Percentiles rank a stretch among this genome's conserved stretches.
Evolutionary conservation across 2,888 invertebrate species (phyloP).

Genomic region (Cheilosia urbana): DNA sequence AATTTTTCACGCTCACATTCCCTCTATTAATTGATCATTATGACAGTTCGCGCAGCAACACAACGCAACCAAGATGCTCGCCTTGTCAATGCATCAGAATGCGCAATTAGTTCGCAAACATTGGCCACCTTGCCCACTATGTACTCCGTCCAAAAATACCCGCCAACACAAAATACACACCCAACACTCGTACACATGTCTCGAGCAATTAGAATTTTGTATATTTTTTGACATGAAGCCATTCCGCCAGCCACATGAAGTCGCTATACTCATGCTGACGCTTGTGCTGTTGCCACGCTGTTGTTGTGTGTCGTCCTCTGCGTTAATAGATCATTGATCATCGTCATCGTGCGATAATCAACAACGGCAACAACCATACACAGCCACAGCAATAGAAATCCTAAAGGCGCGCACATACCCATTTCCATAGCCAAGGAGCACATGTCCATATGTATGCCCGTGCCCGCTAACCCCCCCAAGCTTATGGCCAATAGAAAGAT

Average conservation of each 20-base stretch:
- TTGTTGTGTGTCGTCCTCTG: constrained; percentile 63
- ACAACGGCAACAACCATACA: constrained; percentile 49
- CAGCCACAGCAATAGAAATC: constrained; percentile 49
- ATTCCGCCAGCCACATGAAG: constrained; percentile 51
- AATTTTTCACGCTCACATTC: constrained; percentile 72
- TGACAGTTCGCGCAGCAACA: constrained; percentile 59
- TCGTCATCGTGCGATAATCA: constrained; percentile 71
- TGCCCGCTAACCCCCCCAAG: constrained; percentile 20
- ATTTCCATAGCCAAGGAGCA: constrained; percentile 30
- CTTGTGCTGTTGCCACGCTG: constrained; percentile 59
- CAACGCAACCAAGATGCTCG: constrained; percentile 53
- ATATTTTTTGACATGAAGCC: constrained; percentile 62
- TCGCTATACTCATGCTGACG: constrained; percentile 10
- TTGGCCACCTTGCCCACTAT: constrained; percentile 61
- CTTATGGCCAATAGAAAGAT: constrained; percentile 66
- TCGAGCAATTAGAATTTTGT: constrained; percentile 62
- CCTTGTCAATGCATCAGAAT: constrained; percentile 68
- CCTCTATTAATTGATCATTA: constrained; percentile 69
- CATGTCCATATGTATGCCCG: neutral
- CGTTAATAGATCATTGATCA: constrained; percentile 75
- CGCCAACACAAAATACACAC: neutral
- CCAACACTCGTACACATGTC: constrained; percentile 18
- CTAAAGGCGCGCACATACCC: constrained; percentile 17
- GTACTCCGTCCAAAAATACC: constrained; percentile 50
- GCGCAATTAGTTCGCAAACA: constrained; percentile 71